Evolutionary conservation across 2,888 invertebrate species (phyloP).

Genomic region (Exephanes ischioxanthus): DNA sequence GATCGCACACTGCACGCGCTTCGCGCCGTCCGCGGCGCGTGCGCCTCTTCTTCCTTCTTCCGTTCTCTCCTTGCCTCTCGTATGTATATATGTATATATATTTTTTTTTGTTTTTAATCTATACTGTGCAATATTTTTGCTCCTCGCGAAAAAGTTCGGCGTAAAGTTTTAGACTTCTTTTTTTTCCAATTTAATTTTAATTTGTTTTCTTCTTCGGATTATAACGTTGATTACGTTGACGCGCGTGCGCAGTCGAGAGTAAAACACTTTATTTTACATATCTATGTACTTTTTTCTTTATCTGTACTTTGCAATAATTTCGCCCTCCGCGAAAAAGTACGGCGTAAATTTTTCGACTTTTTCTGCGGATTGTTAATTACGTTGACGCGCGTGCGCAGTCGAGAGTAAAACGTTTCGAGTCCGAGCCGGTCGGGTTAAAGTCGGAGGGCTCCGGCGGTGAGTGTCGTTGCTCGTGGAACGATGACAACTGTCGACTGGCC

Average conservation of each 20-base stretch:
- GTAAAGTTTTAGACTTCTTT: no score
- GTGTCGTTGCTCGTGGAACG: conserved; percentile 67
- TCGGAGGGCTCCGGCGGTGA: background rate
- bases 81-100: background rate
- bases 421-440: background rate
- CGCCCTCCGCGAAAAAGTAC: background rate
- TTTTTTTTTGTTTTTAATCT: no score
- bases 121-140: no score
- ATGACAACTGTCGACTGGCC: conserved; percentile 80
- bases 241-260: no score
- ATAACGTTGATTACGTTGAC: background rate
- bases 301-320: no score
- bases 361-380: background rate
- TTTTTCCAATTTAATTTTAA: background rate
- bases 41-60: conserved; percentile 28
- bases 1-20: conserved; percentile 35
- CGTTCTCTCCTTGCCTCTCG: conserved; percentile 14
- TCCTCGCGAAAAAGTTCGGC: no score
- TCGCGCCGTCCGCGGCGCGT: conserved; percentile 32
- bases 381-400: background rate
- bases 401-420: background rate
- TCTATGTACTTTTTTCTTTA: background rate
- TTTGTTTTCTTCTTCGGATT: background rate
- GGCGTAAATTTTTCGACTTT: background rate
- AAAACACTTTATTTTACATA: background rate